Percentiles rank a stretch among this genome's conserved stretches.
phyloP scores from a whole-genome alignment of 2,888 invertebrate genomes.

The Torymus aiolomorphi region DNA sequence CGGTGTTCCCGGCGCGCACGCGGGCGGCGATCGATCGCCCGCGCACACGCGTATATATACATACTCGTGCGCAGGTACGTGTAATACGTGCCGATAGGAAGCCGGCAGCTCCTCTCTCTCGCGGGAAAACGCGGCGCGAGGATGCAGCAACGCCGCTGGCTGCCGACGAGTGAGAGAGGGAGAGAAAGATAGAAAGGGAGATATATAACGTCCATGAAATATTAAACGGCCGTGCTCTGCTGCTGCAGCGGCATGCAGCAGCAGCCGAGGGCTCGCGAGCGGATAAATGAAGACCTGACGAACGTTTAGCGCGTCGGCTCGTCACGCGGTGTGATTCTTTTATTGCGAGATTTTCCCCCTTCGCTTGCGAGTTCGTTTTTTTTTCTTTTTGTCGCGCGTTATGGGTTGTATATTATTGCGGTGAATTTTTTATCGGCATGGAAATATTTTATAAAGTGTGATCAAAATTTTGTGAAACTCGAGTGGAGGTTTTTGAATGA shows the following conservation, averaged over 20 bases:
- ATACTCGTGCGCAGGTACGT: background rate
- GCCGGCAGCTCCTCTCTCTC: too few relatives aligned
- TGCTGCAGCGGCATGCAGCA: too few relatives aligned
- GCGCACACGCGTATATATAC: background rate
- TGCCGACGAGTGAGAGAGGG: background rate
- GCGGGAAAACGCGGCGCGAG: background rate
- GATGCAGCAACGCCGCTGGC: background rate
- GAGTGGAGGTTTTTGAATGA: too few relatives aligned
- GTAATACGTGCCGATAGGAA: slow-evolving; percentile 4
- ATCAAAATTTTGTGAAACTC: too few relatives aligned
- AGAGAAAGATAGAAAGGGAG: slow-evolving; percentile 10
- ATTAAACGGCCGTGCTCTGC: slow-evolving; percentile 13
- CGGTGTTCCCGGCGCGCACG: background rate
- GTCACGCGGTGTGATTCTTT: background rate
- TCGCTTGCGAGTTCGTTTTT: background rate
- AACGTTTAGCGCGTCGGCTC: slow-evolving; percentile 4
- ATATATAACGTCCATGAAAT: slow-evolving; percentile 27
- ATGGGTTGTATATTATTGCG: too few relatives aligned
- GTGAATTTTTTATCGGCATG: too few relatives aligned
- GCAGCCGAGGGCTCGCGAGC: background rate
- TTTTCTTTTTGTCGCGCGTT: too few relatives aligned
- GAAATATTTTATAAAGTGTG: too few relatives aligned
- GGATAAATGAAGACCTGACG: slow-evolving; percentile 9
- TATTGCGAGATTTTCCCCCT: background rate
- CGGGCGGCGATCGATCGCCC: slow-evolving; percentile 31